phyloP scores from a whole-genome alignment of 2,888 invertebrate species.

The Ormyrus rosae region DNA sequence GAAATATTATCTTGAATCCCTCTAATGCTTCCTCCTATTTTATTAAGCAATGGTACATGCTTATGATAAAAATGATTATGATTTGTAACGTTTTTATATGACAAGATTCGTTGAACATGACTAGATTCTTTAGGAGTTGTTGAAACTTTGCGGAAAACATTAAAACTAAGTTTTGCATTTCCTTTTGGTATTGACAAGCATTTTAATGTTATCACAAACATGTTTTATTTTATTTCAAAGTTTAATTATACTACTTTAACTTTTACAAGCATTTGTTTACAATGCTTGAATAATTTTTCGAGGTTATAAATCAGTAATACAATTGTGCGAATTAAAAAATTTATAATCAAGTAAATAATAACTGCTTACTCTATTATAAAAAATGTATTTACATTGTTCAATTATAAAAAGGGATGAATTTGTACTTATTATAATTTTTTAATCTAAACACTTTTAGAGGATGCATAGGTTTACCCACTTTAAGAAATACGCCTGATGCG shows the following conservation, averaged over 20 bases:
- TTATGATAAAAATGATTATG: not conserved
- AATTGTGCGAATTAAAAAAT: not conserved
- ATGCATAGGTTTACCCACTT: no score
- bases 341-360: not conserved
- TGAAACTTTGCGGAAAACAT: not conserved
- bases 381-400: slow-evolving; percentile 13
- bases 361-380: not conserved
- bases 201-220: slow-evolving; percentile 16
- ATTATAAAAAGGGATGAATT: not conserved
- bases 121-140: not conserved
- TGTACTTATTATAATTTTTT: not conserved
- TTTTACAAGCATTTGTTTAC: slow-evolving; percentile 37
- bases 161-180: not conserved
- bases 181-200: not conserved
- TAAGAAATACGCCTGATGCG: not conserved
- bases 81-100: not conserved
- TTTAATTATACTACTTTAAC: not conserved
- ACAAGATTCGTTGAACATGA: not conserved
- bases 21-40: slow-evolving; percentile 34
- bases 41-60: not conserved
- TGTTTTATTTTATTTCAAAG: slow-evolving; percentile 2
- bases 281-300: not conserved
- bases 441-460: no score
- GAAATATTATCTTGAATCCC: slow-evolving; percentile 68
- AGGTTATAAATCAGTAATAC: slow-evolving; percentile 14